Conservation (phyloP, 2,888 invertebrate species). For the Pachliopta kotzebuea region DNA sequence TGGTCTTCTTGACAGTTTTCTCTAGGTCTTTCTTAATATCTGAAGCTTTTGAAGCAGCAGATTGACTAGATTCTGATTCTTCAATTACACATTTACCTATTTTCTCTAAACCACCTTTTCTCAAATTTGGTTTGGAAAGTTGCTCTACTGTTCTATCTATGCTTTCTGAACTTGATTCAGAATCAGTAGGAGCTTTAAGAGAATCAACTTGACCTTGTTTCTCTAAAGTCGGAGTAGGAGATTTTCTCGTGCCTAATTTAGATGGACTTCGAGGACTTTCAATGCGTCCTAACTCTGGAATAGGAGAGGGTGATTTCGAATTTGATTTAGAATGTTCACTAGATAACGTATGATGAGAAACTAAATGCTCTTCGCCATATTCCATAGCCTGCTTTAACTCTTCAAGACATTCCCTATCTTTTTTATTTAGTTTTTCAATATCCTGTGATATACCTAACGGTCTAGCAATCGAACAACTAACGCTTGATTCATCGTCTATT, state of each 20-base stretch:
- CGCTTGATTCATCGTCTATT: constrained; percentile 86
- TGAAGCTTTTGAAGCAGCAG: constrained; percentile 76
- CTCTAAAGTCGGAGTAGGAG: constrained; percentile 82
- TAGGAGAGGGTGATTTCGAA: constrained; percentile 66
- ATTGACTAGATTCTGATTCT: constrained; percentile 82
- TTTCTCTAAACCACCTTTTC: constrained; percentile 68
- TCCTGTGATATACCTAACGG: constrained; percentile 90
- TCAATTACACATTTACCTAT: constrained; percentile 72
- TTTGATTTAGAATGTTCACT: constrained; percentile 74
- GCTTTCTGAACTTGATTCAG: constrained; percentile 81
- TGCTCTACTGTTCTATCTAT: constrained; percentile 74
- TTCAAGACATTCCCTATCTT: constrained; percentile 82
- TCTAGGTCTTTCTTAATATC: constrained; percentile 71
- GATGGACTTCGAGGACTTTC: constrained; percentile 72
- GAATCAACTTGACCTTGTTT: constrained; percentile 81
- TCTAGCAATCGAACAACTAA: constrained; percentile 89
- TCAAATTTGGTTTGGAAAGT: constrained; percentile 67
- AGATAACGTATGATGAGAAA: constrained; percentile 66
- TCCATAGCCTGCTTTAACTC: constrained; percentile 81
- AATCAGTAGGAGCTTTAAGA: constrained; percentile 79
- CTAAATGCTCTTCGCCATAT: constrained; percentile 72
- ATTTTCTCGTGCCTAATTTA: constrained; percentile 62
- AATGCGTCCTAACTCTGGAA: constrained; percentile 64
- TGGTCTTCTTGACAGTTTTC: constrained; percentile 73
- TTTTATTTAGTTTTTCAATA: constrained; percentile 83